Evolutionary conservation across 2,888 invertebrate species (phyloP), one percentile per base, ranked within the genome.

Genomic region (Tolmerus cingulatus): DNA sequence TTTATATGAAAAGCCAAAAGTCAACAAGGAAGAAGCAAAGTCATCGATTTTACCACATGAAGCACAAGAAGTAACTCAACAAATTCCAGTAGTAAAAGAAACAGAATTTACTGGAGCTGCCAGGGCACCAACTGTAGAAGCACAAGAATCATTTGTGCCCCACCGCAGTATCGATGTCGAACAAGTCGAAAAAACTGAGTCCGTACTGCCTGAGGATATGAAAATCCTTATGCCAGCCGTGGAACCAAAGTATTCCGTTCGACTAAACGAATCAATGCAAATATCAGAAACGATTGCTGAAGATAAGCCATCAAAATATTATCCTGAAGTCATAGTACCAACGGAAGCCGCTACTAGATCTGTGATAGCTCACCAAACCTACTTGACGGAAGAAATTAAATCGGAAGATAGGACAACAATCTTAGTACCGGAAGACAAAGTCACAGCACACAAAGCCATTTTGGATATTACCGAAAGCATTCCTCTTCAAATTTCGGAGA

Each of bases 301-400:
- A 92, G 95, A 95, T 87, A 96, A 95, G 91, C 95, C 96, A 9
- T 95, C 95, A 16, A 96, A 96, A 92, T 96, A 96, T 91, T 95
- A 96, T 91, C 96, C 96, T 3, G 96, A 96, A 92, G 92, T 96
- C 82, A 95, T 96, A 90, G 96, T 96, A 1, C 95, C 96, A 0
- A 96, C 96, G 2, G 96, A 97, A 94, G 94, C 94, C 12, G 97
- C 96, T 4, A 94, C 94, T 34, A 93, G 94, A 91, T 94, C 94
- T 87, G 92, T 96, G 0, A 93, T 95, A 43, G 93, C 95, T 14
- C 95, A 95, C 89, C 95, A 95, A 90, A 95, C 95, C 91, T 91
- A 95, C 76, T 92, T 94, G 5, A 95, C 95, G 19, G 94, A 95
- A 92, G 94, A 95, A 90, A 95, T 94, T 89, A 92, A 95, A 90